Evolutionary conservation across 2,113 vertebrate species (phyloP), one percentile per base, ranked within the genome.

Genomic region (Potamarius usumacintae): DNA sequence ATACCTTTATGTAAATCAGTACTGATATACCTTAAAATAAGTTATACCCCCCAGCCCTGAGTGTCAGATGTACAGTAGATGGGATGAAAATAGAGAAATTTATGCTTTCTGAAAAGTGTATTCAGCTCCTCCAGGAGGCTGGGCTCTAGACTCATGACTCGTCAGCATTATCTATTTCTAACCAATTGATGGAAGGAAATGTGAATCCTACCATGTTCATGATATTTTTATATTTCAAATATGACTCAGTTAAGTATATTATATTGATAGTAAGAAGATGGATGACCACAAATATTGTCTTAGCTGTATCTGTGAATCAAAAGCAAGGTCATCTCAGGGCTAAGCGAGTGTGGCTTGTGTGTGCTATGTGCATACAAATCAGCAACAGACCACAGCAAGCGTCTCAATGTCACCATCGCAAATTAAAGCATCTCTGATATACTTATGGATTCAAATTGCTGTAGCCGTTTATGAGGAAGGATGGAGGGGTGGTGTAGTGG

Each of bases 101-200:
- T 57, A 87, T 89, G 48, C 55, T 42, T 89, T 89, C 63, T 86
- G 88, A 87, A 69, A 77, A 87, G 87, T 83, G 52, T 22, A 77
- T 34, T 80, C 67, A 67, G 27, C 67, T 72, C 30, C 69, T 85
- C n/a, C 86, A 82, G 57, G 48, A 85, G 79, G 58, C 82, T 76
- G 27, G 80, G 82, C 30, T 87, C n/a, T 18, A 7, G 72, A 25
- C 57, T 62, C 27, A 12, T 60, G 84, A 14, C 57, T 77, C 7
- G 30, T 74, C 85, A 79, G 85, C 85, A 30, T 52, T 34, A 53
- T 67, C 76, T 81, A 63, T 78, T 85, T 25, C 34, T 50, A 48
- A 34, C 84, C 20, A 5, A 14, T 30, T 85, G 48, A 25, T 53
- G 76, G 74, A 20, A 86, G 18, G n/a, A 52, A 30, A 18, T 65